Base-by-base conservation (phyloP, 1,140 invertebrate genomes). In the Agraylea sexmaculata region DNA sequence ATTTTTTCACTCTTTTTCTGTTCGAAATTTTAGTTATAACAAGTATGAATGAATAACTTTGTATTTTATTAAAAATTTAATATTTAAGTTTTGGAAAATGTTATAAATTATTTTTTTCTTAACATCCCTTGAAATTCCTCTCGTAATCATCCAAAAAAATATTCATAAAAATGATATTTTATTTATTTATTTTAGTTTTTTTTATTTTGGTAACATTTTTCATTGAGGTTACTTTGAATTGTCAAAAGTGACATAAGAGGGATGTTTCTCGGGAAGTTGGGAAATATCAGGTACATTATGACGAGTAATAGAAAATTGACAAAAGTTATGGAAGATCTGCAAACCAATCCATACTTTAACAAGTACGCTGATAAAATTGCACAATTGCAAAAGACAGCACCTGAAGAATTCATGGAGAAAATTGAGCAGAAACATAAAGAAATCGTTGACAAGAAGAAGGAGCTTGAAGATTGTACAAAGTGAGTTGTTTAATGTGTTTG, bases 311-410 rank as follows among this genome's bases (percentile, higher is more conserved):
- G 41, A 1, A 69, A 58, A 35, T 46, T 67, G 33, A 66, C 78
- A 51, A 73, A 80, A 52, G 69, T 64, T 1, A 45, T 78, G 27
- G 74, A 83, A 44, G 69, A 78, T 17, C 56, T 86, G 20, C 62
- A 78, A 59, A 71, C 62, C 5, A 90, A 89, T 70, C 83, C 84
- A 1, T 89, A 81, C 54, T 89, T 69, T 53, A 74, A 78, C 13
- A 90, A 88, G 57, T 90, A 90, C 63, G 77, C 83, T 0, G 56
- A 70, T 1, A 85, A 87, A 58, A 85, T 89, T 43, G 70, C 78
- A 1, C 64, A 71, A 40, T 51, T 85, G 21, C 82, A 88, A 56
- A 62, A 83, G 59, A 79, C 73, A 1, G 75, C 74, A 28, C 81
- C 84, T 0, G 77, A 81, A 43, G 78, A 85, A 54, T 84, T 87